A percentile compares a stretch with the other conserved stretches of the same genome.
Evolutionary conservation across 92 coral and sea anemone genomes (phyloP).

Genomic region (Parazoanthus swiftii): DNA sequence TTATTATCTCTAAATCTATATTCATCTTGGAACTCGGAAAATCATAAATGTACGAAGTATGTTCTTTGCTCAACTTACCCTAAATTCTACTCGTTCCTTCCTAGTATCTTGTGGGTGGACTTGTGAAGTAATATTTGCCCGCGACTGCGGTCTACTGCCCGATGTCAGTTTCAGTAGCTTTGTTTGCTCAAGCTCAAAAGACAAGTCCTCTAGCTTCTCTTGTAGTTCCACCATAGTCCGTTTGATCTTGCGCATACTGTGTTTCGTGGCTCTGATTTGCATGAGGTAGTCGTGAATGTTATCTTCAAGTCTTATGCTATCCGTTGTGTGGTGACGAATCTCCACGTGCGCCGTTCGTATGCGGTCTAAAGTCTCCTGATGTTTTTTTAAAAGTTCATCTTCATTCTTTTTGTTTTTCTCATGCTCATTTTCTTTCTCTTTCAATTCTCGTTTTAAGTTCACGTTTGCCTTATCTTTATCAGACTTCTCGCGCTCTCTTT

Average conservation of each 20-base stretch:
- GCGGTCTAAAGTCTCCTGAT: slow-evolving; percentile 66
- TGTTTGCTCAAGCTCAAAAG: slow-evolving; percentile 68
- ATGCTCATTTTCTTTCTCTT: slow-evolving; percentile 61
- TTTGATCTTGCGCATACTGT: slow-evolving; percentile 62
- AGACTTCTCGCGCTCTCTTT: slow-evolving; percentile 47
- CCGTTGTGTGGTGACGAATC: slow-evolving; percentile 78
- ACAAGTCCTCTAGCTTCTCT: slow-evolving; percentile 67
- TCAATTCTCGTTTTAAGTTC: slow-evolving; percentile 67
- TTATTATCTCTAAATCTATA: no score
- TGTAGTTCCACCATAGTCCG: slow-evolving; percentile 66
- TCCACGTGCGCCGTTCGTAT: slow-evolving; percentile 78
- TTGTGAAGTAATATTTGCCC: neutral
- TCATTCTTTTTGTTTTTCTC: slow-evolving; percentile 65
- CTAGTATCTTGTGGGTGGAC: neutral
- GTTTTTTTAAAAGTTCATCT: slow-evolving; percentile 69
- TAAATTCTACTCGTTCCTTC: neutral
- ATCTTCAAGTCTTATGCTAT: slow-evolving; percentile 73
- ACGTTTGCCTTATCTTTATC: slow-evolving; percentile 61
- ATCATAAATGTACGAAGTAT: neutral
- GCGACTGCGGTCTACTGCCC: slow-evolving; percentile 28
- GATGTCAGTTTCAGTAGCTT: slow-evolving; percentile 75
- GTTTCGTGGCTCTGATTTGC: slow-evolving; percentile 71
- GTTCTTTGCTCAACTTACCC: slow-evolving; percentile 11
- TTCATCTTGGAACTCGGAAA: no score
- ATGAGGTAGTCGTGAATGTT: slow-evolving; percentile 71